A percentile compares a stretch with the other conserved stretches of the same genome.
These are phyloP conservation scores for Tribolium castaneum DNA, from an alignment of 1,140 invertebrate species.

Conservation along the genomic window DNA sequence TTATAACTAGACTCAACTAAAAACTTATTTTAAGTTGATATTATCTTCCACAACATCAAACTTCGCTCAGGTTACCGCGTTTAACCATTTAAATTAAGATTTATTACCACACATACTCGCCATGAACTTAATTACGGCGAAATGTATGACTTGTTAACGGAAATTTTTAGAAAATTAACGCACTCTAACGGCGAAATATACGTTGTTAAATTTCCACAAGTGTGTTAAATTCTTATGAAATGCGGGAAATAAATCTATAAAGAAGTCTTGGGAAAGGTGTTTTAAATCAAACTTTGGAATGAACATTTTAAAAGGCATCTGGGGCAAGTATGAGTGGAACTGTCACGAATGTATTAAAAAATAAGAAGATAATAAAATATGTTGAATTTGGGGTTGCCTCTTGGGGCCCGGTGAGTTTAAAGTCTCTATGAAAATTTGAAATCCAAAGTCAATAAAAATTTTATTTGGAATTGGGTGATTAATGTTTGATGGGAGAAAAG, in stretches of 20 bases:
- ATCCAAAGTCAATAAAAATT: slow-evolving; percentile 14
- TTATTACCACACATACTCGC: slow-evolving; percentile 2
- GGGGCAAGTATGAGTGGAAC: background rate
- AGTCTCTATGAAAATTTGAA: slow-evolving; percentile 24
- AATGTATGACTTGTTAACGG: background rate
- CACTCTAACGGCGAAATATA: too few species aligned
- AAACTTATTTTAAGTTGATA: slow-evolving; percentile 17
- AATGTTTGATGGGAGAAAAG: background rate
- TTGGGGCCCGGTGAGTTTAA: background rate
- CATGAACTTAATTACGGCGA: background rate
- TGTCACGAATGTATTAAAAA: background rate
- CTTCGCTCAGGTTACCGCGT: background rate
- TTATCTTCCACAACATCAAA: slow-evolving; percentile 16
- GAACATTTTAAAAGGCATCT: background rate
- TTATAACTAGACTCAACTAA: slow-evolving; percentile 7
- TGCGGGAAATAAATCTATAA: too few species aligned
- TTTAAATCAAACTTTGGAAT: background rate
- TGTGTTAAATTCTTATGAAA: too few species aligned
- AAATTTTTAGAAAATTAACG: background rate
- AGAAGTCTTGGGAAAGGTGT: background rate
- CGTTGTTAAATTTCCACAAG: background rate
- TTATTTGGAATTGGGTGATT: slow-evolving; percentile 19
- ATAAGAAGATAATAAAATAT: background rate
- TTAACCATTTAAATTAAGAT: background rate
- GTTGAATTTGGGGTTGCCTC: background rate